A percentile compares a stretch with the other conserved stretches of the same genome.
Conservation (phyloP, 1,140 invertebrate genomes). For the Gerris buenoi region DNA sequence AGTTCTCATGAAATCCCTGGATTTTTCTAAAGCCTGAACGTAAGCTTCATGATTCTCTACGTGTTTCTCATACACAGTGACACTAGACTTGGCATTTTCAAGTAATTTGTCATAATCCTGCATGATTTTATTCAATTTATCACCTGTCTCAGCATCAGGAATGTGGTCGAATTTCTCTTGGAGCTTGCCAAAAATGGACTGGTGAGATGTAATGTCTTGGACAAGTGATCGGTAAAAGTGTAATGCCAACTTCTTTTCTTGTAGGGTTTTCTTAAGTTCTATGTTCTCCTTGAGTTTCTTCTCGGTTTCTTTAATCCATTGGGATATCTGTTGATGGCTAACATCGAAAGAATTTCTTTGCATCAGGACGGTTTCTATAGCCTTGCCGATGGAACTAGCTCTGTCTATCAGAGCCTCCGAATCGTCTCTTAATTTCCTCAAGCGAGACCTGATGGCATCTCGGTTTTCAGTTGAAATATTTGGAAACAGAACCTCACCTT, state of each 20-base stretch:
- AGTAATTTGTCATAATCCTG: slow-evolving; percentile 50
- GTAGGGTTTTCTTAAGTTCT: slow-evolving; percentile 54
- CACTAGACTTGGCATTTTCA: slow-evolving; percentile 47
- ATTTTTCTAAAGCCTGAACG: slow-evolving; percentile 55
- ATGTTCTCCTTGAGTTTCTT: slow-evolving; percentile 48
- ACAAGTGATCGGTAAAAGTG: slow-evolving; percentile 55
- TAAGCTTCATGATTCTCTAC: slow-evolving; percentile 70
- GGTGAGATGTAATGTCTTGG: slow-evolving; percentile 69
- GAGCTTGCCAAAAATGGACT: slow-evolving; percentile 58
- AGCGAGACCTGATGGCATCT: slow-evolving; percentile 64
- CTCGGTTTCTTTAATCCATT: slow-evolving; percentile 61
- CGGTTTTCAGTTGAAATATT: slow-evolving; percentile 72
- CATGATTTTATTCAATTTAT: slow-evolving; percentile 49
- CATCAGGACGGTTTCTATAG: slow-evolving; percentile 68
- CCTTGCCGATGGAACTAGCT: slow-evolving; percentile 68
- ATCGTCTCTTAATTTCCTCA: slow-evolving; percentile 60
- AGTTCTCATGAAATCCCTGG: slow-evolving; percentile 54
- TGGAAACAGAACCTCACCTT: slow-evolving; percentile 73
- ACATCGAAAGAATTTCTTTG: slow-evolving; percentile 81
- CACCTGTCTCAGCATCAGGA: slow-evolving; percentile 55
- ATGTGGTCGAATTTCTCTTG: slow-evolving; percentile 55
- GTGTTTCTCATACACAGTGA: slow-evolving; percentile 49
- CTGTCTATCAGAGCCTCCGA: slow-evolving; percentile 73
- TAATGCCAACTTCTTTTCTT: slow-evolving; percentile 70
- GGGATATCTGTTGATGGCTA: slow-evolving; percentile 58